Evolutionary conservation across 2,797 vertebrate species (phyloP).

Genomic region (Sebastes baramenuke): DNA sequence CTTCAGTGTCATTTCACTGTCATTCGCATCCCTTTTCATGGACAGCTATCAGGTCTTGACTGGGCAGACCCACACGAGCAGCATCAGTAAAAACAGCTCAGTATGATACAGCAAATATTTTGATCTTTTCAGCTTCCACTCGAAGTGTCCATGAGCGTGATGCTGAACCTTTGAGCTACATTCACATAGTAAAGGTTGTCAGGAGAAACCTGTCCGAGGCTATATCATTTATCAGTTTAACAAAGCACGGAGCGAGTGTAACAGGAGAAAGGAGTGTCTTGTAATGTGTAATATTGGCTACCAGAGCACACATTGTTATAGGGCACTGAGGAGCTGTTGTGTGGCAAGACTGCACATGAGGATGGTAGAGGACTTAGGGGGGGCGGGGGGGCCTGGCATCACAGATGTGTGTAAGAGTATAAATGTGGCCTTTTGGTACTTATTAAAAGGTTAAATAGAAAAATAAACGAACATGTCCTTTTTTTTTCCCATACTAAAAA

Average conservation of each 20-base stretch:
- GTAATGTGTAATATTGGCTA: slow-evolving; percentile 8
- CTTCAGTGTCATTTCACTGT: slow-evolving; percentile 34
- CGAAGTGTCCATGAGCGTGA: not conserved
- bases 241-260: not conserved
- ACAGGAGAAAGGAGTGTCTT: slow-evolving; percentile 7
- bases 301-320: slow-evolving; percentile 43
- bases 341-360: slow-evolving; percentile 13
- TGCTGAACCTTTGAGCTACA: not conserved
- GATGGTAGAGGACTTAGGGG: not conserved
- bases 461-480: slow-evolving; percentile 1
- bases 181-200: not conserved
- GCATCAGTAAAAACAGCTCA: not conserved
- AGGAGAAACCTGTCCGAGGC: not conserved
- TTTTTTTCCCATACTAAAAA: slow-evolving; percentile 37
- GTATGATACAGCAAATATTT: not conserved
- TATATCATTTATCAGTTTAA: not conserved
- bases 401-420: slow-evolving; percentile 10
- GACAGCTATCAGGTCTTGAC: not conserved
- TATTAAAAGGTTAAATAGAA: slow-evolving; percentile 3
- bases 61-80: not conserved
- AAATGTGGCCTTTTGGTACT: not conserved
- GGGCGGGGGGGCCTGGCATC: not conserved
- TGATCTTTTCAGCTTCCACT: not conserved
- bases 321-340: slow-evolving; percentile 49
- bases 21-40: slow-evolving; percentile 46